These are phyloP conservation scores for Harpegnathos saltator DNA, from an alignment of 1,140 invertebrate species.

Conservation along the genomic window DNA sequence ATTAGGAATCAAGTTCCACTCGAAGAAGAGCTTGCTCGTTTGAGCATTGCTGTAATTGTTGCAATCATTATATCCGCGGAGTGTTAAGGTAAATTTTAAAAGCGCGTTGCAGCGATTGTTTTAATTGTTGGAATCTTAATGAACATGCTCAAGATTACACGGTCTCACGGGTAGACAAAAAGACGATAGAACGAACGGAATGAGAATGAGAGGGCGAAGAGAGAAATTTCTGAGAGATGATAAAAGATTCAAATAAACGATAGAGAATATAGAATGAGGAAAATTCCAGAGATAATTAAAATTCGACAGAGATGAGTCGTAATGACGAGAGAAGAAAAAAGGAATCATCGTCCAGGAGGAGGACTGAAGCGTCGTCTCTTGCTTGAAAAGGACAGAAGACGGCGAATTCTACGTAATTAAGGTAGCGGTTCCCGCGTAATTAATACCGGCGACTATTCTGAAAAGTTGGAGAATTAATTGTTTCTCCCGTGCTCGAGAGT, in stretches of 20 bases:
- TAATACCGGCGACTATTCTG: constrained; percentile 11
- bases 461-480: constrained; percentile 47
- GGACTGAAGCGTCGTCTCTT: neutral
- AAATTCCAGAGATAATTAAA: constrained; percentile 48
- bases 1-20: too few relatives aligned
- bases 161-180: constrained; percentile 10
- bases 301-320: neutral
- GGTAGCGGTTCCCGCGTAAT: constrained; percentile 4
- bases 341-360: neutral
- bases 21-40: too few relatives aligned
- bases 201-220: constrained; percentile 21
- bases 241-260: constrained; percentile 16
- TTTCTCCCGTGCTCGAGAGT: neutral
- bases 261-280: neutral
- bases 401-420: constrained; percentile 12
- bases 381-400: neutral
- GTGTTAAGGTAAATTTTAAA: neutral
- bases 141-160: constrained; percentile 16
- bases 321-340: constrained; percentile 7
- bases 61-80: too few relatives aligned
- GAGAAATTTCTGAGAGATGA: constrained; percentile 26
- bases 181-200: neutral
- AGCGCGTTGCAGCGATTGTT: constrained; percentile 8
- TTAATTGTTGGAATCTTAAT: constrained; percentile 22
- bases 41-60: too few relatives aligned